Base-by-base conservation (phyloP, 1,140 invertebrate species). In the Drosophila suzukii region DNA sequence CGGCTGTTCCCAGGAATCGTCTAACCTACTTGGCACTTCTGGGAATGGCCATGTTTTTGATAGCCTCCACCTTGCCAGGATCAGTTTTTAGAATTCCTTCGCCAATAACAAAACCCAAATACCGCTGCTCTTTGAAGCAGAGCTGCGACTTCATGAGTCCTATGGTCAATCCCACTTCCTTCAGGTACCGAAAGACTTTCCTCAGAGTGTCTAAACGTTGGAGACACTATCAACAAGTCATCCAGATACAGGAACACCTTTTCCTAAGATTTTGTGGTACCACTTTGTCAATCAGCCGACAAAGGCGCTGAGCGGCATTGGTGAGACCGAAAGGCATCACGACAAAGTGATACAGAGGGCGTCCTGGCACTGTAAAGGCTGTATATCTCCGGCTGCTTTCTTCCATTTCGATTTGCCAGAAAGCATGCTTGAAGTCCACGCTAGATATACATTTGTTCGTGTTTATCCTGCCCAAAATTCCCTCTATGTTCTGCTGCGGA, bases 91-190 rank as follows among this genome's bases (percentile, higher is more conserved):
- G 47, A 6, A 41, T 49, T 20, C 75, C 51, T 24, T 34, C 51
- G 10, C 54, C 61, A 6, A 72, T 34, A 6, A 65, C 24, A 32
- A 62, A 84, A 0, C 67, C 66, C 4, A 67, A n/a, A 10, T 68
- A 81, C 4, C 54, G 30, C 82, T 62, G 12, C 75, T 90, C 27
- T 3, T 30, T 3, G 63, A 94, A 94, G 44, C 2, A 5, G 5
- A 27, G 27, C 27, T 92, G 61, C 38, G 88, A 92, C 80, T 93
- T 93, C 55, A 81, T 63, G 1, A 92, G 65, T n/a, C 93, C 93
- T 1, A 94, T 79, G 17, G 92, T 93, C 6, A 94, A 63, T 17
- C 90, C 84, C 8, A 92, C 27, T 2, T 27, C 27, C 27, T 8
- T 36, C 0, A 58, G 15, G 12, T 32, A 36, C 6, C 20, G 41